Evolutionary conservation across 2,113 vertebrate species (phyloP), one percentile per base, ranked within the genome.

Genomic region (Macroglossus sobrinus): DNA sequence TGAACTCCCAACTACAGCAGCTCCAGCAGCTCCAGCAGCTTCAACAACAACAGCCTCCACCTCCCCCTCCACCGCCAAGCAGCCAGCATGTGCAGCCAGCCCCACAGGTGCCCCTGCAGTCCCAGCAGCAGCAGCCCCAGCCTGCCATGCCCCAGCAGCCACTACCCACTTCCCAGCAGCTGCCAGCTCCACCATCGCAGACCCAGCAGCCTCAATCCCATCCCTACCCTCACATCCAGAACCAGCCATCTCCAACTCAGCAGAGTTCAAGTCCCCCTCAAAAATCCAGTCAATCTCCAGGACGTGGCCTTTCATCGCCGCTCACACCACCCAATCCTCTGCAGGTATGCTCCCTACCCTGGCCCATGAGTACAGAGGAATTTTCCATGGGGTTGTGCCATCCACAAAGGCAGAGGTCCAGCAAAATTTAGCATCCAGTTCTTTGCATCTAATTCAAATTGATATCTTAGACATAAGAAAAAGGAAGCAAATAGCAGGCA

Each of bases 1-100:
- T 99, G 98, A 99, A 99, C 98, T 99, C 99, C 96, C 99, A 99
- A 97, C 99, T 99, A 97, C 99, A 99, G 98, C 99, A 99, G 95
- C 99, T 99, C 97, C 99, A 99, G 98, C 99, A 99, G 97, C 99
- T 99, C 93, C 99, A 99, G 96, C 99, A 99, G 78, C 98, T 99
- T 93, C 99, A 99, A 97, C 99, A 99, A 4, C 99, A 99, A 38
- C 99, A 99, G 88, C 99, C 99, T 9, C 99, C 98, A 2, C 98
- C 98, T 50, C 5, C 98, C 6, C 98, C 98, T 10, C 98, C 99
- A 16, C 98, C 98, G 10, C 98, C 98, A 82, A 72, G 96, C 93
- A 96, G 33, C 96, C 97, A 97, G 94, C 93, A 95, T 64, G 85
- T 93, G 33, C 97, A 85, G 45, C 82, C 87, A 24, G 38, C 82